Percentiles rank a stretch among this genome's conserved stretches.
Conservation (phyloP, 2,888 invertebrate genomes). For the Microdon myrmicae region DNA sequence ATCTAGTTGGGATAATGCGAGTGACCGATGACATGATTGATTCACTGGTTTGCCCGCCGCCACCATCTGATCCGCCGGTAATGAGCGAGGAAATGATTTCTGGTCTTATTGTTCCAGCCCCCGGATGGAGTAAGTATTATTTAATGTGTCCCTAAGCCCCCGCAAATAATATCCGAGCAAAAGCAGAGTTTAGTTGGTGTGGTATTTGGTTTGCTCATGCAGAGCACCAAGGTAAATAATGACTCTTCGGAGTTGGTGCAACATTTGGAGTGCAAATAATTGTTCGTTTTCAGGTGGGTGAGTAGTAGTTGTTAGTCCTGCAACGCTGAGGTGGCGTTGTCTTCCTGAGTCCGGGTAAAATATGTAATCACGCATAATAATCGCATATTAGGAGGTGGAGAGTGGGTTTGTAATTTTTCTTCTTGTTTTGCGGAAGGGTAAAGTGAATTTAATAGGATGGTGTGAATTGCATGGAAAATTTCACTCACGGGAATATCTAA, state of each 20-base stretch:
- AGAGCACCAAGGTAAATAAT: constrained; percentile 34
- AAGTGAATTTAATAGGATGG: no score
- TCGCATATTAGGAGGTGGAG: constrained; percentile 17
- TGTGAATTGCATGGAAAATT: no score
- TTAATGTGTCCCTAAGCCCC: constrained; percentile 33
- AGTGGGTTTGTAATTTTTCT: no score
- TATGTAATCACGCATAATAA: constrained; percentile 26
- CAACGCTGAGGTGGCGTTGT: constrained; percentile 6
- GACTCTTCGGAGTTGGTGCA: constrained; percentile 31
- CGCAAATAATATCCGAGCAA: constrained; percentile 28
- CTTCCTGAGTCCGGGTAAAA: constrained; percentile 11
- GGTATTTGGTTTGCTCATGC: constrained; percentile 20
- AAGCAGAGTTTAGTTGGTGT: constrained; percentile 3
- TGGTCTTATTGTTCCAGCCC: constrained; percentile 95
- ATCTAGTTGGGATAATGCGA: constrained; percentile 79
- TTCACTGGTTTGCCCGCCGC: constrained; percentile 94
- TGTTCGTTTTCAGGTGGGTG: constrained; percentile 25
- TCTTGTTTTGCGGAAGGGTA: no score
- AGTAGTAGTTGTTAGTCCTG: background rate
- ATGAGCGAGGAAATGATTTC: constrained; percentile 97
- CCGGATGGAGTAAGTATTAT: constrained; percentile 86
- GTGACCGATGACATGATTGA: constrained; percentile 97
- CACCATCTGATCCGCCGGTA: constrained; percentile 91
- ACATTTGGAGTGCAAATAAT: constrained; percentile 40
- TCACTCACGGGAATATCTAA: no score